phyloP scores from a whole-genome alignment of 2,888 invertebrate genomes.

The Polylopha cassiicola region DNA sequence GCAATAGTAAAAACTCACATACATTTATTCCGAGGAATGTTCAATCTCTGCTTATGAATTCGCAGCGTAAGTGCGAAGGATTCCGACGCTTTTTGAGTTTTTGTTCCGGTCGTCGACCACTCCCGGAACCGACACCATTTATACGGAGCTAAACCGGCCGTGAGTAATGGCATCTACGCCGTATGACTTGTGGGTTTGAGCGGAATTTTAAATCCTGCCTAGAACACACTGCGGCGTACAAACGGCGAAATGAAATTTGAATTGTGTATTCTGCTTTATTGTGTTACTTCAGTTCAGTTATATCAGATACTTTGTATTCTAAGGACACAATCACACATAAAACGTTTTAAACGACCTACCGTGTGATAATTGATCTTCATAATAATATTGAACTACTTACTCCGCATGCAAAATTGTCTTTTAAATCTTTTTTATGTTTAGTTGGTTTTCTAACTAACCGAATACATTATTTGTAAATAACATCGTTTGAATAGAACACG shows the following conservation, averaged over 20 bases:
- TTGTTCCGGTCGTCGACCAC: constrained; percentile 42
- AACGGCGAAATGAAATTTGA: constrained; percentile 15
- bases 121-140: constrained; percentile 45
- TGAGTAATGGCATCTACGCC: constrained; percentile 40
- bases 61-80: constrained; percentile 26
- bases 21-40: constrained; percentile 18
- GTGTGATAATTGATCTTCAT: no score
- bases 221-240: constrained; percentile 15
- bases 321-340: background rate
- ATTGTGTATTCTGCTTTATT: constrained; percentile 27
- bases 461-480: no score
- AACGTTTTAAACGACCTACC: no score
- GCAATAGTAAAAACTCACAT: constrained; percentile 9
- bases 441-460: no score
- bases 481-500: background rate
- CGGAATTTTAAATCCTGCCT: constrained; percentile 26
- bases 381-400: no score
- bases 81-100: constrained; percentile 36
- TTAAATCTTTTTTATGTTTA: no score
- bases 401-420: no score
- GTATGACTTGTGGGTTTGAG: constrained; percentile 27
- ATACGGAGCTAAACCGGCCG: constrained; percentile 44
- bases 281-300: constrained; percentile 7
- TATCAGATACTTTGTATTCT: no score
- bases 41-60: constrained; percentile 28